phyloP scores from a whole-genome alignment of 2,113 vertebrate genomes.

The Chionomys nivalis region DNA sequence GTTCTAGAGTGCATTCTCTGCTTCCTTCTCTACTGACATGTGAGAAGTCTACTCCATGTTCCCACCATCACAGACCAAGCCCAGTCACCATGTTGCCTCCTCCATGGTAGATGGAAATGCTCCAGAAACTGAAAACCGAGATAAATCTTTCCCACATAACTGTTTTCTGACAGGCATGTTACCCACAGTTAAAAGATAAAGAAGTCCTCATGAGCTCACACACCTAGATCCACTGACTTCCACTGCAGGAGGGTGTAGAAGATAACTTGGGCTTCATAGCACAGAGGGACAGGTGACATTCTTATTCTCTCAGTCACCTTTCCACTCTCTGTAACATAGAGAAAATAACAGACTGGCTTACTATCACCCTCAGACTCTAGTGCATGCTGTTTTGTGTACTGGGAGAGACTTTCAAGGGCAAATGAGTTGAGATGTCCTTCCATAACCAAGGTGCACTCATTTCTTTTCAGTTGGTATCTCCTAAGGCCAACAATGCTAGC shows the following conservation, averaged over 20 bases:
- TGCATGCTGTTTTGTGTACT: not conserved
- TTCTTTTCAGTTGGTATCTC: conserved; percentile 58
- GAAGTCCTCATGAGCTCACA: not conserved
- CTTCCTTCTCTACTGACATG: not conserved
- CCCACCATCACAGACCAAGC: not conserved
- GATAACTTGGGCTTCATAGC: not conserved
- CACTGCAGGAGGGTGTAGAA: fast-evolving
- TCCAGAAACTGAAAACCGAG: not conserved
- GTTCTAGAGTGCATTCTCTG: not conserved
- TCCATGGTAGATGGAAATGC: not conserved
- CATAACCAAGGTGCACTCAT: not conserved
- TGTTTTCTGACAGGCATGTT: not conserved
- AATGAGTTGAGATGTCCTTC: not conserved
- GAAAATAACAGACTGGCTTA: not conserved
- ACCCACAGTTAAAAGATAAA: not conserved
- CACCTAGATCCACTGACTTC: not conserved
- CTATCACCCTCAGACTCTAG: not conserved
- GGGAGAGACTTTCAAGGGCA: not conserved
- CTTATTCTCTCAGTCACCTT: not conserved
- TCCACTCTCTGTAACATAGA: not conserved
- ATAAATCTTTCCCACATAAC: not conserved
- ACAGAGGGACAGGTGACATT: not conserved
- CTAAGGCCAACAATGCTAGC: conserved; percentile 47
- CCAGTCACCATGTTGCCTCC: no score
- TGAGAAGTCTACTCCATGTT: not conserved